phyloP scores from a whole-genome alignment of 2,797 vertebrate genomes.

The Microcaecilia unicolor region DNA sequence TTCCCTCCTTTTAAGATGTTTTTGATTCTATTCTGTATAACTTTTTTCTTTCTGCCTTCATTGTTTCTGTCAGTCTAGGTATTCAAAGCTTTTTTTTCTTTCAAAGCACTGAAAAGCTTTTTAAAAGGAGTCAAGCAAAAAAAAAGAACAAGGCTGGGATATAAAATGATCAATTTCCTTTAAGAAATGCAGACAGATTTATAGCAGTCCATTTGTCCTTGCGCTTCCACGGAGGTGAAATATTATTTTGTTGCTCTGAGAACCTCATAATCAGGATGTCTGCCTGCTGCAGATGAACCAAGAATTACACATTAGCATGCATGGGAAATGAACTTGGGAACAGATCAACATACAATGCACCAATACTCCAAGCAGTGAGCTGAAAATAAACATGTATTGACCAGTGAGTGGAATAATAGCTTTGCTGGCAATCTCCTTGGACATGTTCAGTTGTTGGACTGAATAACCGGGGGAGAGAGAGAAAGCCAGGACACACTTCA shows the following conservation, averaged over 20 bases:
- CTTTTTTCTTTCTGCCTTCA: too few species aligned
- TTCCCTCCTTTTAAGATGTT: too few species aligned
- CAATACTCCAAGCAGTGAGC: conserved; percentile 20
- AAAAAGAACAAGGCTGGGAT: not conserved
- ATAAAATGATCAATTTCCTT: not conserved
- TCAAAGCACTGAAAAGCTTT: too few species aligned
- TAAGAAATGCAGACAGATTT: not conserved
- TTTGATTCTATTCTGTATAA: too few species aligned
- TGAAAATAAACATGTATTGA: conserved; percentile 38
- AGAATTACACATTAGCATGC: not conserved
- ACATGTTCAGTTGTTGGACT: conserved; percentile 13
- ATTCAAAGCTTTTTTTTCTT: too few species aligned
- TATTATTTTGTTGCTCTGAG: conserved; percentile 5
- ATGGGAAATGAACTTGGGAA: conserved; percentile 18
- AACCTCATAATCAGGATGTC: not conserved
- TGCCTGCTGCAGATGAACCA: conserved; percentile 13
- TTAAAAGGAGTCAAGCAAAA: not conserved
- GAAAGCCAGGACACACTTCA: not conserved
- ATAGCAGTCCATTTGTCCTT: not conserved
- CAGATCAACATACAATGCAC: conserved; percentile 14
- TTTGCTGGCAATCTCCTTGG: conserved; percentile 35
- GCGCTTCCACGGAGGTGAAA: not conserved
- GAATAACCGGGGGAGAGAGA: not conserved
- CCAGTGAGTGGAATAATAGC: conserved; percentile 45
- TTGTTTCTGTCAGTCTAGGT: too few species aligned